phyloP scores from a whole-genome alignment of 2,888 invertebrate genomes.

The Anoncus sp. region DNA sequence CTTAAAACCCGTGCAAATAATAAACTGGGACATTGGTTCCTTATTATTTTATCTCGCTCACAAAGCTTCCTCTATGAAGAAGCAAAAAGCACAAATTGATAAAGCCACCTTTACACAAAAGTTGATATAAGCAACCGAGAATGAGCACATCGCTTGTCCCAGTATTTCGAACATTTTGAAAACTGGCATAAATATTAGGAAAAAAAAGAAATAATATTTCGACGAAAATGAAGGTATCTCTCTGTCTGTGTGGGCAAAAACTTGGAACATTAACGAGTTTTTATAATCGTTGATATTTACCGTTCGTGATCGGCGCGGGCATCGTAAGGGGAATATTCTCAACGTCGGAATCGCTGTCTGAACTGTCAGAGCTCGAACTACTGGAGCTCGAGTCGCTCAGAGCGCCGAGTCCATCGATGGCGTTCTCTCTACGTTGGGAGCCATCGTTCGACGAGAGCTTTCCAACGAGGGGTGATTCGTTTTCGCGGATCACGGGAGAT shows the following conservation, averaged over 20 bases:
- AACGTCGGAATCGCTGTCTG: constrained; percentile 84
- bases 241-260: too few species aligned
- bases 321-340: constrained; percentile 74
- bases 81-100: too few species aligned
- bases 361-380: constrained; percentile 81
- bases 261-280: neutral
- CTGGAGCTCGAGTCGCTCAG: constrained; percentile 80
- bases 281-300: constrained; percentile 64
- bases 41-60: too few species aligned
- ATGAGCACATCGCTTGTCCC: constrained; percentile 43
- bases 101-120: too few species aligned
- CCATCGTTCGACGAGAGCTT: constrained; percentile 42
- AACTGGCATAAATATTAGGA: too few species aligned
- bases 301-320: constrained; percentile 73
- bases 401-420: constrained; percentile 66
- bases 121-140: too few species aligned
- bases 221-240: too few species aligned
- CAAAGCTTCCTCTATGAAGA: too few species aligned
- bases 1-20: too few species aligned
- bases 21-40: too few species aligned
- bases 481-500: constrained; percentile 63
- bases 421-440: constrained; percentile 54
- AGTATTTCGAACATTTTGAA: too few species aligned
- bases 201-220: too few species aligned
- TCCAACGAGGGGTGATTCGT: constrained; percentile 54